Percentiles rank a stretch among this genome's conserved stretches.
These are phyloP conservation scores for Sweltsa coloradensis DNA, from an alignment of 1,140 invertebrate genomes.

Conservation along the genomic window DNA sequence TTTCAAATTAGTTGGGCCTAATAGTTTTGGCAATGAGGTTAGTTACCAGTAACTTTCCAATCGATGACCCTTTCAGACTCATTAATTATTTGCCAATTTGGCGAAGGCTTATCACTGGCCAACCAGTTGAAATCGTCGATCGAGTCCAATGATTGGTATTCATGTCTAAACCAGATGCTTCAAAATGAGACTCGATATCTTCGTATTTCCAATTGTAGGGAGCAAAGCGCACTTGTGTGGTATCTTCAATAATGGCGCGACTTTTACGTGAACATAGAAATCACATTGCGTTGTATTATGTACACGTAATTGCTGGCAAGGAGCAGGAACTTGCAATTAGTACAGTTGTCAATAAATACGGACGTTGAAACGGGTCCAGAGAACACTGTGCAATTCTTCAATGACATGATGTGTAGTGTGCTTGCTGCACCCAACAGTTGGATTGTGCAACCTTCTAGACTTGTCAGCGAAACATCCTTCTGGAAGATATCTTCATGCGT, in stretches of 20 bases:
- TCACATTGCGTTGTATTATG: slow-evolving; percentile 65
- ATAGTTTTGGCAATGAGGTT: too few species aligned
- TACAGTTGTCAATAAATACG: slow-evolving; percentile 77
- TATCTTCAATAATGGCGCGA: slow-evolving; percentile 91
- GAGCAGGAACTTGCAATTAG: slow-evolving; percentile 66
- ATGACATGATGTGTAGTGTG: slow-evolving; percentile 70
- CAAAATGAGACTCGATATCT: slow-evolving; percentile 60
- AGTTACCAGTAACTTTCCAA: too few species aligned
- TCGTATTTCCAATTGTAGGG: slow-evolving; percentile 76
- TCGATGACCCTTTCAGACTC: slow-evolving; percentile 19
- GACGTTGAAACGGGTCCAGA: slow-evolving; percentile 83
- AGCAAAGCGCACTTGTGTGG: slow-evolving; percentile 60
- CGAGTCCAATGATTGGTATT: slow-evolving; percentile 70
- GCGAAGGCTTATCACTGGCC: slow-evolving; percentile 68
- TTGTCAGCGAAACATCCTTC: slow-evolving; percentile 70
- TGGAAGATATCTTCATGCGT: slow-evolving; percentile 53
- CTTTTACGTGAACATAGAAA: slow-evolving; percentile 87
- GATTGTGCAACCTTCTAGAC: slow-evolving; percentile 63
- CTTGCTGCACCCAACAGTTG: slow-evolving; percentile 73
- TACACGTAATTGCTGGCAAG: slow-evolving; percentile 86
- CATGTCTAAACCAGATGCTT: slow-evolving; percentile 55
- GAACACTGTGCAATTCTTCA: slow-evolving; percentile 60
- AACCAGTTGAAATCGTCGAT: slow-evolving; percentile 96
- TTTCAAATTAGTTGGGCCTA: too few species aligned
- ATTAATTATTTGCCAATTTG: slow-evolving; percentile 63